Percentiles rank a stretch among this genome's conserved stretches.
Evolutionary conservation across 2,888 invertebrate species (phyloP).

Genomic region (Drosophila hamatofila): DNA sequence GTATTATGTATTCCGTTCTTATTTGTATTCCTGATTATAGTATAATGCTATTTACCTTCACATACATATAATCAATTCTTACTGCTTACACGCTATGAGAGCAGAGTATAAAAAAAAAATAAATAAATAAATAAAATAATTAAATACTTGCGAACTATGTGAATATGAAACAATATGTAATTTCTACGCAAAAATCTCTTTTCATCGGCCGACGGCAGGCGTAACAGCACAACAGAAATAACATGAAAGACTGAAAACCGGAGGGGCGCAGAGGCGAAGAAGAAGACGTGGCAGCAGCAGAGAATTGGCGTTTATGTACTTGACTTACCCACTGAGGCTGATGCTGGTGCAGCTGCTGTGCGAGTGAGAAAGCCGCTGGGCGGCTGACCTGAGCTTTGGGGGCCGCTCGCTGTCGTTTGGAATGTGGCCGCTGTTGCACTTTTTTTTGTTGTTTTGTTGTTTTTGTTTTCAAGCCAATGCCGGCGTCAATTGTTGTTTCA

Average conservation of each 20-base stretch:
- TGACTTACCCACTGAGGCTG: constrained; percentile 53
- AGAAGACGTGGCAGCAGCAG: constrained; percentile 40
- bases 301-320: constrained; percentile 63
- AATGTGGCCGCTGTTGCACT: constrained; percentile 44
- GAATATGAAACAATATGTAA: constrained; percentile 53
- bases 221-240: constrained; percentile 37
- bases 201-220: constrained; percentile 41
- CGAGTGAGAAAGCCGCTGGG: constrained; percentile 29
- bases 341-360: constrained; percentile 32
- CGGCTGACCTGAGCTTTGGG: constrained; percentile 63
- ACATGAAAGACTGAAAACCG: background rate
- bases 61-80: background rate
- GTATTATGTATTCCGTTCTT: background rate
- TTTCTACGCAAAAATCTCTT: constrained; percentile 61
- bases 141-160: constrained; percentile 28
- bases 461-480: constrained; percentile 44
- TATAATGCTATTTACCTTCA: background rate
- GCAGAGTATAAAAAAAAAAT: background rate
- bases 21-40: background rate
- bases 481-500: constrained; percentile 42
- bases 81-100: background rate
- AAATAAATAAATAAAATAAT: background rate
- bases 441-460: constrained; percentile 13
- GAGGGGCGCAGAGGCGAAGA: constrained; percentile 9
- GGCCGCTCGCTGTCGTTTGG: constrained; percentile 47